These are phyloP conservation scores for Clinocottus analis DNA, from an alignment of 2,113 vertebrate species.

Conservation along the genomic window DNA sequence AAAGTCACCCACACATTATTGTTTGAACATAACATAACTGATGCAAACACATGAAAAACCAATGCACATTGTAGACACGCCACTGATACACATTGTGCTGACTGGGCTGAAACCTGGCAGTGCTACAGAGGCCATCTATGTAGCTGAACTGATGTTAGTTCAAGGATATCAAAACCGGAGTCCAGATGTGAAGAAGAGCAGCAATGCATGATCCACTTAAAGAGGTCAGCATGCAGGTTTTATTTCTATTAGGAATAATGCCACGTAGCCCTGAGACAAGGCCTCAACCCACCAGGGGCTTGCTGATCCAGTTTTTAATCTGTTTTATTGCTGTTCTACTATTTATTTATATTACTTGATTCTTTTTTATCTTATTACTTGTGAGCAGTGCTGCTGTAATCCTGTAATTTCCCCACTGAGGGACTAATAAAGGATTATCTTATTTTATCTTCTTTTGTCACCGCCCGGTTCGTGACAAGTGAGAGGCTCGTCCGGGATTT, in stretches of 20 bases:
- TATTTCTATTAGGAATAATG: neutral
- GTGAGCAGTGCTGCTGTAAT: no score
- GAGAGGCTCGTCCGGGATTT: no score
- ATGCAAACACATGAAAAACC: neutral
- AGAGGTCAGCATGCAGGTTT: neutral
- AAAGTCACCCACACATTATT: conserved; percentile 8
- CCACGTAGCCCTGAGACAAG: neutral
- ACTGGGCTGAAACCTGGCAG: conserved; percentile 36
- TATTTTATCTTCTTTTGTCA: no score
- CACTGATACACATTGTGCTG: conserved; percentile 5
- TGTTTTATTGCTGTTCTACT: no score
- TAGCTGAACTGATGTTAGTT: conserved; percentile 21
- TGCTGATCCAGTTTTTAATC: no score
- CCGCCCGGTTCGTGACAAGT: no score
- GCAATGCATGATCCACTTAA: neutral
- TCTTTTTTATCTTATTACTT: no score
- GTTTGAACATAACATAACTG: neutral
- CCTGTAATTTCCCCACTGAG: no score
- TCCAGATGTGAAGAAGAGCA: conserved; percentile 31
- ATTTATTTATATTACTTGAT: no score
- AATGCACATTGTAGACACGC: neutral
- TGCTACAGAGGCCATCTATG: neutral
- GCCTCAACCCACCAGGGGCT: no score
- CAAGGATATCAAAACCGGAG: conserved; percentile 41
- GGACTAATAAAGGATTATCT: no score